Evolutionary conservation across 2,888 invertebrate species (phyloP).

Genomic region (Neelides folsomi): DNA sequence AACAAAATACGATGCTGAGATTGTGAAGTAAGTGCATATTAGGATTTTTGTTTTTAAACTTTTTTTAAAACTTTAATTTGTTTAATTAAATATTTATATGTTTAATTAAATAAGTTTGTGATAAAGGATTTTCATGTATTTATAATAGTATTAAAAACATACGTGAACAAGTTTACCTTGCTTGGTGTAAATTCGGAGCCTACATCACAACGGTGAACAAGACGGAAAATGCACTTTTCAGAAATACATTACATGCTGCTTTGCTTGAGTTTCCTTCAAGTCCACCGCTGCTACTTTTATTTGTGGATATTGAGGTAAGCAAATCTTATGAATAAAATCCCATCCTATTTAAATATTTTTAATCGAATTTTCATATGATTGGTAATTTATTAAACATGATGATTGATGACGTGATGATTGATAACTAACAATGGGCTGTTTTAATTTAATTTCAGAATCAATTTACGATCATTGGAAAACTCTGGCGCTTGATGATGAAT

Average conservation of each 20-base stretch:
- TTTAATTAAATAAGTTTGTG: too few species aligned
- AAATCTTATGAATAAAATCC: neutral
- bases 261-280: constrained; percentile 29
- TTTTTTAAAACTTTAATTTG: neutral
- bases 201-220: constrained; percentile 15
- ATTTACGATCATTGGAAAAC: constrained; percentile 29
- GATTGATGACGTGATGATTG: neutral
- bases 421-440: neutral
- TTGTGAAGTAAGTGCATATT: constrained; percentile 26
- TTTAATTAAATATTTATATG: neutral
- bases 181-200: constrained; percentile 27
- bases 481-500: constrained; percentile 29
- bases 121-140: too few species aligned
- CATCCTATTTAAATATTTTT: too few species aligned
- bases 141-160: constrained; percentile 16
- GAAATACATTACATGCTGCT: constrained; percentile 19
- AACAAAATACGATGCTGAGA: constrained; percentile 16
- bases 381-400: too few species aligned
- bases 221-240: constrained; percentile 24
- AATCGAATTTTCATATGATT: too few species aligned
- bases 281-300: constrained; percentile 25
- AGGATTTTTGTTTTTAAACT: too few species aligned
- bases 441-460: constrained; percentile 16
- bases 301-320: constrained; percentile 28
- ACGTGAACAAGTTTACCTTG: constrained; percentile 27